These are phyloP conservation scores for Arnoldichthys spilopterus DNA, from an alignment of 2,797 vertebrate species.

Conservation along the genomic window DNA sequence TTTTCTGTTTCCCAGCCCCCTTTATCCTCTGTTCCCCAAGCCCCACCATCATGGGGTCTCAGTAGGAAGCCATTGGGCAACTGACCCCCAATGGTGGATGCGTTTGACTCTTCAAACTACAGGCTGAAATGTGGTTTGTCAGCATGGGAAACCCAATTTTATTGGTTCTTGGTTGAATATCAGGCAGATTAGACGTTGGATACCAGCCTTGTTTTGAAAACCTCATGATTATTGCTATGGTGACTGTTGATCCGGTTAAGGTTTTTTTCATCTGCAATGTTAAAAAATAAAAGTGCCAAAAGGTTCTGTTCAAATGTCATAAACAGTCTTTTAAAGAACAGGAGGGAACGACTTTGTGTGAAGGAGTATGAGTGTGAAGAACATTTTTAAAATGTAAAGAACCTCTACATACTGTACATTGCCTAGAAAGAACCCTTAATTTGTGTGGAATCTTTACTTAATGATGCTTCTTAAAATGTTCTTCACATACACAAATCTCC, in stretches of 20 bases:
- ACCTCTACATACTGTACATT: too few species aligned
- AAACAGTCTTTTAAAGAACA: too few species aligned
- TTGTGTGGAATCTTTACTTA: too few species aligned
- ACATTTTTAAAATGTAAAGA: too few species aligned
- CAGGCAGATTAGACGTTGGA: constrained; percentile 51
- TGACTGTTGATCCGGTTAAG: constrained; percentile 32
- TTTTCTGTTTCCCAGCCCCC: constrained; percentile 71
- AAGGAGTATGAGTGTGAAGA: too few species aligned
- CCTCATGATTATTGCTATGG: constrained; percentile 34
- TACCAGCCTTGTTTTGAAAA: constrained; percentile 56
- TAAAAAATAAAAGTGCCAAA: not conserved
- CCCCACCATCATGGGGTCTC: constrained; percentile 77
- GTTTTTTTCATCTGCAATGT: not conserved
- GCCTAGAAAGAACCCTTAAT: too few species aligned
- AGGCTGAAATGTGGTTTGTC: constrained; percentile 85
- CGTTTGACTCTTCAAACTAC: constrained; percentile 85
- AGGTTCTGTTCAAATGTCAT: too few species aligned
- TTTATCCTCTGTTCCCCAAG: constrained; percentile 62
- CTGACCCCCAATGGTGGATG: constrained; percentile 85
- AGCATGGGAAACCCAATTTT: constrained; percentile 83
- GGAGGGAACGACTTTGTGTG: too few species aligned
- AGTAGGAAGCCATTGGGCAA: constrained; percentile 89
- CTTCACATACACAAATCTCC: too few species aligned
- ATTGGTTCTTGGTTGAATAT: constrained; percentile 70
- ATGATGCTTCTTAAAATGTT: too few species aligned